Conservation (phyloP, 2,113 vertebrate species). For the Oryzias curvinotus region DNA sequence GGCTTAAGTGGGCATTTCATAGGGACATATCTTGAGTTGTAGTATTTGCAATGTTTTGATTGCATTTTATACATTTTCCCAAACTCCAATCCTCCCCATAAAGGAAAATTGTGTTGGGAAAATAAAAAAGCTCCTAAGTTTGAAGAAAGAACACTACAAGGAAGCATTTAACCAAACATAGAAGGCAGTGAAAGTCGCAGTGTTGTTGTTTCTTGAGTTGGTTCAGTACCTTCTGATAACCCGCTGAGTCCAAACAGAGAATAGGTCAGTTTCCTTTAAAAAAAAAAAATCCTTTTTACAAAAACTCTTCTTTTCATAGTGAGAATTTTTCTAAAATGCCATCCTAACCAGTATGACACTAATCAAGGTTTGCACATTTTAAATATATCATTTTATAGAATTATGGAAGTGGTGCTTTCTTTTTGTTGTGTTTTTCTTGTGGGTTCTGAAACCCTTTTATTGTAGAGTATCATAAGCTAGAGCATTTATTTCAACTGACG, state of each 20-base stretch:
- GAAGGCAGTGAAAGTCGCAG: too few relatives aligned
- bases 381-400: constrained; percentile 29
- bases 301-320: neutral
- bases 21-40: constrained; percentile 5
- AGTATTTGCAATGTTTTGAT: constrained; percentile 13
- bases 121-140: too few relatives aligned
- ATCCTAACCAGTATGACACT: constrained; percentile 10
- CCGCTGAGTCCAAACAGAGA: constrained; percentile 26
- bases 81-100: neutral
- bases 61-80: constrained; percentile 15
- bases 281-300: neutral
- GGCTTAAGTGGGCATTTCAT: constrained; percentile 38
- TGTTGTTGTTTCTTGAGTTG: too few relatives aligned
- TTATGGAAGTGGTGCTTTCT: constrained; percentile 44
- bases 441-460: constrained; percentile 31
- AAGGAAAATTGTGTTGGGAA: neutral
- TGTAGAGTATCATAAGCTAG: constrained; percentile 71
- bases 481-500: constrained; percentile 40
- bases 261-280: constrained; percentile 1
- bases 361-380: constrained; percentile 21
- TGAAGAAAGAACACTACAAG: too few relatives aligned
- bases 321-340: constrained; percentile 8
- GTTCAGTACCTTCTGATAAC: neutral
- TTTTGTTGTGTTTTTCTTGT: constrained; percentile 44
- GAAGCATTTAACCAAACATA: too few relatives aligned